phyloP scores from a whole-genome alignment of 2,888 invertebrate species.

The Endomychus coccineus region DNA sequence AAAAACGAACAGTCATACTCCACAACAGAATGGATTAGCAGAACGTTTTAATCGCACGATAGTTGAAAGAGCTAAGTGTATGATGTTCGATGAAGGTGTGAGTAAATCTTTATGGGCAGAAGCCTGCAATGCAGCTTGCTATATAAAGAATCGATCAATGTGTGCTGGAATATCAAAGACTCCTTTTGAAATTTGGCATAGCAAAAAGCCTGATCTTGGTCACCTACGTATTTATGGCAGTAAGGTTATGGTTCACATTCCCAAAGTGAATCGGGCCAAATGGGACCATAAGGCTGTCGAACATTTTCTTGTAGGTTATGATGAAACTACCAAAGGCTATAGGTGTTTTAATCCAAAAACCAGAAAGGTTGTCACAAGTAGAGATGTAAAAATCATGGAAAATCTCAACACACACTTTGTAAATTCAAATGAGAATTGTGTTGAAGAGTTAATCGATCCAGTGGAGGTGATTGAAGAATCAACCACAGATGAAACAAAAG shows the following conservation, averaged over 20 bases:
- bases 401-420: not conserved
- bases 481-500: too few relatives aligned
- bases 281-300: conserved; percentile 19
- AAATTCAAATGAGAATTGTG: not conserved
- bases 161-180: conserved; percentile 1
- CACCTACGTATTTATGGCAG: conserved; percentile 23
- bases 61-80: conserved; percentile 22
- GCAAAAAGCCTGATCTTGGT: conserved; percentile 19
- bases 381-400: conserved; percentile 13
- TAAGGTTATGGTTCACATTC: conserved; percentile 20
- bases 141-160: conserved; percentile 1
- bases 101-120: conserved; percentile 18
- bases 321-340: conserved; percentile 21
- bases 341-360: conserved; percentile 13
- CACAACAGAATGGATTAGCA: conserved; percentile 29
- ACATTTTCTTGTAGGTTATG: conserved; percentile 20
- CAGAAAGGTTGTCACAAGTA: conserved; percentile 1
- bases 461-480: conserved; percentile 6
- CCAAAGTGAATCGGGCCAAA: conserved; percentile 18
- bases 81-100: conserved; percentile 17
- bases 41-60: conserved; percentile 22
- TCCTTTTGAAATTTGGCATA: conserved; percentile 1
- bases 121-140: conserved; percentile 18
- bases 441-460: conserved; percentile 1
- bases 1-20: conserved; percentile 25